A percentile compares a stretch with the other conserved stretches of the same genome.
Conservation (phyloP, 2,888 invertebrate species). For the Rhagium mordax region DNA sequence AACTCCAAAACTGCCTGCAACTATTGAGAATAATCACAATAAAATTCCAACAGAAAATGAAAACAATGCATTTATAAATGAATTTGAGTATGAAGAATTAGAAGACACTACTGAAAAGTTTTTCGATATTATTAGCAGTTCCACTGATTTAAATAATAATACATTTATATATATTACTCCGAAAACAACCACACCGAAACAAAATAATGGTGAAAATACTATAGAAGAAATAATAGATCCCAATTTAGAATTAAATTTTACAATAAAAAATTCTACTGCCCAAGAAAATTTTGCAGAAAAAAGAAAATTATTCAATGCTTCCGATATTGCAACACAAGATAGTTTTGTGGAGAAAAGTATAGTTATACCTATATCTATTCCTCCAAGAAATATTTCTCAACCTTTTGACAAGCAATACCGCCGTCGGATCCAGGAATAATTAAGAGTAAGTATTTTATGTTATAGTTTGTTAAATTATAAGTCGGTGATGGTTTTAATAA, state of each 20-base stretch:
- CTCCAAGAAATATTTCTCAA: background rate
- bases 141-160: slow-evolving; percentile 34
- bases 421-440: background rate
- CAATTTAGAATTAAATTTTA: slow-evolving; percentile 33
- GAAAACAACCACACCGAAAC: slow-evolving; percentile 31
- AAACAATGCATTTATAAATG: background rate
- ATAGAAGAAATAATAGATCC: slow-evolving; percentile 18
- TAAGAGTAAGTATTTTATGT: background rate
- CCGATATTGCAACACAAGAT: background rate
- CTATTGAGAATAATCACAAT: slow-evolving; percentile 46
- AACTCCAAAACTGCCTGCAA: background rate
- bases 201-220: background rate
- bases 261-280: background rate
- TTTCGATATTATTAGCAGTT: slow-evolving; percentile 33
- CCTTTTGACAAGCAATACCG: background rate
- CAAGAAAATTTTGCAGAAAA: background rate
- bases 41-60: background rate
- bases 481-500: no score
- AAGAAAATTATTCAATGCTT: background rate
- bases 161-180: slow-evolving; percentile 45
- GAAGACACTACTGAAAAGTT: slow-evolving; percentile 32
- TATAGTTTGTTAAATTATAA: no score
- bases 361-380: background rate
- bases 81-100: slow-evolving; percentile 26
- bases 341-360: background rate